Evolutionary conservation across 2,888 invertebrate species (phyloP), one percentile per base, ranked within the genome.

Genomic region (Pseudococcus viburni): DNA sequence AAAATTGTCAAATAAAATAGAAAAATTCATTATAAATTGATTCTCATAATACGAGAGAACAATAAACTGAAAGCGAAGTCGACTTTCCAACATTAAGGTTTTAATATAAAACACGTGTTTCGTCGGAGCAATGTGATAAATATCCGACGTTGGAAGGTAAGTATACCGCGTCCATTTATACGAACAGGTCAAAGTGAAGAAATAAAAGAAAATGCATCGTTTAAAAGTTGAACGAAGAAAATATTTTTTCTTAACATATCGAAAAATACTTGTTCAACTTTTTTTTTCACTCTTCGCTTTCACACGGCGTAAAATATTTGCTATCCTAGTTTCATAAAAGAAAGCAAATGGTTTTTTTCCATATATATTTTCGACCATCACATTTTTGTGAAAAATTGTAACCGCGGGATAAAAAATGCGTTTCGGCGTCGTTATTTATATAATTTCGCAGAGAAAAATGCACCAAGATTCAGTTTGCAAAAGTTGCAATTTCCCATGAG

Each of bases 191-290:
- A 22, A 22, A 64, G 64, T 64, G 64, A 64, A 22, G 11, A 64
- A 64, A 64, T 64, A 64, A 64, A 64, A 64, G 64, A 64, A 22
- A 64, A 22, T 46, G 80, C 39, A 33, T 46, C 46, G 19, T 19
- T 42, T 83, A 83, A 83, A 83, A 83, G 80, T 83, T 83, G 46
- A 83, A 83, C 8, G 46, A 46, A 83, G 80, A 42, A 46, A 83
- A 83, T 64, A 64, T 22, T 22, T 19, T 83, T 83, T 83, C 33
- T 83, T 17, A 83, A 17, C 46, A 33, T 46, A 42, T 83, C 80
- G 80, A 83, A 83, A 33, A 33, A 73, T 83, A 83, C 39, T 46
- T 46, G n/a, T n/a, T 1, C 11, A 42, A 83, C 4, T 83, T 83
- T 46, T 77, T 46, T 46, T 33, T 73, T 64, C 15, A 15, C 26